Base-by-base conservation (phyloP, 2,797 vertebrate species). In the Dallia pectoralis region DNA sequence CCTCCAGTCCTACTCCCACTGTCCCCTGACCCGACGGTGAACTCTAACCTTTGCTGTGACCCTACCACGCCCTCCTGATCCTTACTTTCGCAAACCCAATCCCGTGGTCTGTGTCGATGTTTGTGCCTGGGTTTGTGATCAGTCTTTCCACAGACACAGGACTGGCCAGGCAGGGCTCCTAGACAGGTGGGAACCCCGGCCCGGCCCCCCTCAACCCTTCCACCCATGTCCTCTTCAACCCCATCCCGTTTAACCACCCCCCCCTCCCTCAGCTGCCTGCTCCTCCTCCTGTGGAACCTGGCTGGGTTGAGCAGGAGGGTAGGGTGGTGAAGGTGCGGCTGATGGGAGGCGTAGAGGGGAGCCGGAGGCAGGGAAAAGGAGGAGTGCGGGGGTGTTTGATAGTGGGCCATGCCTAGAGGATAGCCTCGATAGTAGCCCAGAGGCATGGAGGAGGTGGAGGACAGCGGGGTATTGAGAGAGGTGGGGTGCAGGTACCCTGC, bases 241-340 rank as follows among this genome's bases (percentile, higher is more conserved):
- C 87, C 74, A 44, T 44, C 40, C 7, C 40, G 7, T 86, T 81
- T 53, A 86, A 86, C 64, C 88, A 78, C 66, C 77, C 94, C 86
- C 88, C 92, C 97, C 83, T 96, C 96, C 74, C 95, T 93, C 30
- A 96, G 84, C 47, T 96, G 86, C 86, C 97, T 95, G 87, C 95
- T 94, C 81, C 97, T 97, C 81, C 96, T 95, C 90, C 97, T 95
- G 88, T 97, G 96, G 69, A 98, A 98, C 79, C 98, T 95, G 78
- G 96, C 94, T 0, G 97, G 97, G 75, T 98, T 99, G 76, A 99
- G 95, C 74, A 98, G 93, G 77, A 97, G 91, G 77, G 97, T 96
- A 76, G 97, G 95, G 18, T 97, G 93, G 76, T 98, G 97, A 16
- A 97, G 93, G 76, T 98, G 97, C 22, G 94, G 95, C 65, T 95